These are phyloP conservation scores for Ophion ellenae DNA, from an alignment of 2,888 invertebrate genomes.

Conservation along the genomic window DNA sequence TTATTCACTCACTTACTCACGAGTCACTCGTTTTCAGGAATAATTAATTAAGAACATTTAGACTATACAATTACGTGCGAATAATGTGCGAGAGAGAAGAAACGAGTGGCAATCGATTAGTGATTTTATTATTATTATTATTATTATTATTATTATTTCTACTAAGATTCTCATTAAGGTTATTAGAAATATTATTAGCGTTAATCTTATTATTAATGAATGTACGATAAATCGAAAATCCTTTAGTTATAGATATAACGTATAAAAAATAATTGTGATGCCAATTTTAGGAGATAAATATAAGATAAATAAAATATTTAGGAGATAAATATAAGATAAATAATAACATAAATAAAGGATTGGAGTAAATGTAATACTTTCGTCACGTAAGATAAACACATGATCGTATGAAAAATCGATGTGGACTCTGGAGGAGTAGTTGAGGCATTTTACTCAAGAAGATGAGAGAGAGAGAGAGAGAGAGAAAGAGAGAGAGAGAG, in stretches of 20 bases:
- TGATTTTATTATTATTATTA: slow-evolving; percentile 40
- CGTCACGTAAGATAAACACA: slow-evolving; percentile 31
- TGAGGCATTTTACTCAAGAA: neutral
- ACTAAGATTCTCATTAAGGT: neutral
- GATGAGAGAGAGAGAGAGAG: slow-evolving; percentile 6
- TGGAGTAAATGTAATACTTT: slow-evolving; percentile 64
- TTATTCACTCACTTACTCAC: too few species aligned
- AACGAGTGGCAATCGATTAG: slow-evolving; percentile 6
- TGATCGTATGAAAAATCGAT: slow-evolving; percentile 14
- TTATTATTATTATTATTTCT: slow-evolving; percentile 23
- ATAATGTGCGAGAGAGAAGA: neutral
- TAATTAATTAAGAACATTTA: slow-evolving; percentile 35
- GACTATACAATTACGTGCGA: slow-evolving; percentile 32
- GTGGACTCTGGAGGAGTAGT: neutral
- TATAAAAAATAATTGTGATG: slow-evolving; percentile 67
- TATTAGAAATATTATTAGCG: slow-evolving; percentile 10
- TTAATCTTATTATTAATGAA: neutral
- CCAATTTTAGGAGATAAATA: slow-evolving; percentile 54
- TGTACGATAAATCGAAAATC: slow-evolving; percentile 23
- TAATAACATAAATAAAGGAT: too few species aligned
- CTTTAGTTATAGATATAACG: slow-evolving; percentile 27
- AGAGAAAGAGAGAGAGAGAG: slow-evolving; percentile 6
- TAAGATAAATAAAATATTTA: too few species aligned
- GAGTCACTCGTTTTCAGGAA: slow-evolving; percentile 40
- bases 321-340: too few species aligned